phyloP scores from a whole-genome alignment of 2,888 invertebrate species.

The Monochamus alternatus region DNA sequence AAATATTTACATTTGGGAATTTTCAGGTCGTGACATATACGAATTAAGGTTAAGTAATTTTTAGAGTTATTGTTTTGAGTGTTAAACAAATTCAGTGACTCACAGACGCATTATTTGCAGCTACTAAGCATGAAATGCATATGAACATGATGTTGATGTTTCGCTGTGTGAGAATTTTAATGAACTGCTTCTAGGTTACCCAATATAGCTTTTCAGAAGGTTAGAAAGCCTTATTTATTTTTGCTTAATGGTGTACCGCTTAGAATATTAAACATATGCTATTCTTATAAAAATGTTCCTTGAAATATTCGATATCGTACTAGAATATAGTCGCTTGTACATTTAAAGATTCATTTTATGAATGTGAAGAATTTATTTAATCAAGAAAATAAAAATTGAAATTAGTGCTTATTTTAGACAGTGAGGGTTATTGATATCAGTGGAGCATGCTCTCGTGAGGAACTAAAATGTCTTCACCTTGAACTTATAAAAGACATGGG shows the following conservation, averaged over 20 bases:
- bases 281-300: too few species aligned
- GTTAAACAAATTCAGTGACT: constrained; percentile 17
- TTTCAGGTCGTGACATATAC: not conserved
- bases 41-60: constrained; percentile 10
- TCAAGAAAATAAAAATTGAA: too few species aligned
- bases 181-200: constrained; percentile 39
- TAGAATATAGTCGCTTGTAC: too few species aligned
- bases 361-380: too few species aligned
- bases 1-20: not conserved
- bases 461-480: too few species aligned
- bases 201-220: constrained; percentile 25
- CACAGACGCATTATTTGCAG: constrained; percentile 40
- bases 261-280: not conserved
- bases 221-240: constrained; percentile 2
- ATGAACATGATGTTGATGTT: constrained; percentile 41
- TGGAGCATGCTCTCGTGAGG: too few species aligned
- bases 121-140: constrained; percentile 45
- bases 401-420: too few species aligned
- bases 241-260: not conserved
- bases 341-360: too few species aligned
- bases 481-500: too few species aligned
- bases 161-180: constrained; percentile 35
- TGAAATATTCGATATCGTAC: too few species aligned
- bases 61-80: not conserved
- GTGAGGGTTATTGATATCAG: too few species aligned